A percentile compares a stretch with the other conserved stretches of the same genome.
phyloP scores from a whole-genome alignment of 2,113 vertebrate species.

The Sturnus vulgaris region DNA sequence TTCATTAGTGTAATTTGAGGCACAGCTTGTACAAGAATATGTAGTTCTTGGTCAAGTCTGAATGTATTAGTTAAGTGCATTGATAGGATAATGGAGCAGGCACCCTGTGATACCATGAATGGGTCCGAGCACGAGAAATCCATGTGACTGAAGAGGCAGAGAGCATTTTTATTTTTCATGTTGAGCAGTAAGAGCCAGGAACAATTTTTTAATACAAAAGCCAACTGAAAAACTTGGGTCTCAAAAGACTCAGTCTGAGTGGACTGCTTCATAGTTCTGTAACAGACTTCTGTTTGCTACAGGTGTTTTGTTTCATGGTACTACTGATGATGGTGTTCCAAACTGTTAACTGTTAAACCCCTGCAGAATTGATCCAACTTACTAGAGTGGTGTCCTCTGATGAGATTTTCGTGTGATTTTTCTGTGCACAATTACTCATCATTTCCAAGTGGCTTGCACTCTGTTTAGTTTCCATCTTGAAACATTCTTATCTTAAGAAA shows the following conservation, averaged over 20 bases:
- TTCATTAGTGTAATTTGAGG: neutral
- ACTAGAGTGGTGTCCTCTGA: neutral
- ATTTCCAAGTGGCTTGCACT: neutral
- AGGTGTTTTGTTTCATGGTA: neutral
- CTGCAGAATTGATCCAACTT: neutral
- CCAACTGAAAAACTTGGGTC: neutral
- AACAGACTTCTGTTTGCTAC: neutral
- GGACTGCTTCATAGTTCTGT: neutral
- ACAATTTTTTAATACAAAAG: neutral
- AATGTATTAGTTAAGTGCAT: neutral
- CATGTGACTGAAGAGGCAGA: neutral
- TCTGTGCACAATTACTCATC: fast-evolving
- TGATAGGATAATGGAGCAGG: neutral
- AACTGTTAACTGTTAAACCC: neutral
- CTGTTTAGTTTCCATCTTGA: neutral
- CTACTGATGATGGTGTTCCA: neutral
- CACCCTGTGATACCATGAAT: neutral
- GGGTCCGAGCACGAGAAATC: neutral
- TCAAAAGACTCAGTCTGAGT: neutral
- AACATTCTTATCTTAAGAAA: neutral
- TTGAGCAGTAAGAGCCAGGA: neutral
- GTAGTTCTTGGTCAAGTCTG: neutral
- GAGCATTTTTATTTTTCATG: neutral
- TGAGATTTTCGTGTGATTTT: neutral
- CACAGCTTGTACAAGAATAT: neutral